Evolutionary conservation across 2,113 vertebrate species (phyloP), one percentile per base, ranked within the genome.

Genomic region (Oncorhynchus nerka): DNA sequence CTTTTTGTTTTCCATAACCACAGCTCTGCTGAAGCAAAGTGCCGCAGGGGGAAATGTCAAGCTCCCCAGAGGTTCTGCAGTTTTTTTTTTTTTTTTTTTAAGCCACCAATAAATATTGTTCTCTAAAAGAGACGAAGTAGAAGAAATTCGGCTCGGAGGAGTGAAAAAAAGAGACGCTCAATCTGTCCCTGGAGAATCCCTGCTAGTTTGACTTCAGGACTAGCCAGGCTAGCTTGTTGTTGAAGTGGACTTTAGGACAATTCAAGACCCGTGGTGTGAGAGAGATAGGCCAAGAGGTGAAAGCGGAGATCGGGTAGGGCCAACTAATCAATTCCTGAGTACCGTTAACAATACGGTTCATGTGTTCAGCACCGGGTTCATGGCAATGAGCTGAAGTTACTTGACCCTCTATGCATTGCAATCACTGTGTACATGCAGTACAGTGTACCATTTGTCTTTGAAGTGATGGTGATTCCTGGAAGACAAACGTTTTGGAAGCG

Each of bases 1-100:
- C 71, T 75, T 75, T 59, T 79, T 82, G 83, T 87, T 81, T 85
- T 79, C 79, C 83, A 79, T 55, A 61, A 39, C 80, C 79, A 8
- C 59, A 16, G 59, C 59, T 24, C n/a, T 62, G 59, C 59, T 62
- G 20, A 62, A 16, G 59, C 59, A 62, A n/a, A 62, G 59, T 62
- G 19, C 59, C 59, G 59, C 9, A 2, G n/a, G 59, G 59, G 59
- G 68, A 81, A 83, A 83, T 48, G 71, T 85, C 84, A 75, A 73
- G 16, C 59, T 62, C 19, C n/a, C 55, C 19, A 57, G 51, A 57
- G 51, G 19, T 4, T 5, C 12, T 61, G n/a, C 59, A n/a, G 1
- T 8, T 4, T 59, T 49, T 3, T 49, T 12, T 13, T 13, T 48
- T 48, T 28, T 3, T 32, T 3, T 51, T 51, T 51, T 61, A 22